Base-by-base conservation (phyloP, 2,113 vertebrate species). In the Mola mola region DNA sequence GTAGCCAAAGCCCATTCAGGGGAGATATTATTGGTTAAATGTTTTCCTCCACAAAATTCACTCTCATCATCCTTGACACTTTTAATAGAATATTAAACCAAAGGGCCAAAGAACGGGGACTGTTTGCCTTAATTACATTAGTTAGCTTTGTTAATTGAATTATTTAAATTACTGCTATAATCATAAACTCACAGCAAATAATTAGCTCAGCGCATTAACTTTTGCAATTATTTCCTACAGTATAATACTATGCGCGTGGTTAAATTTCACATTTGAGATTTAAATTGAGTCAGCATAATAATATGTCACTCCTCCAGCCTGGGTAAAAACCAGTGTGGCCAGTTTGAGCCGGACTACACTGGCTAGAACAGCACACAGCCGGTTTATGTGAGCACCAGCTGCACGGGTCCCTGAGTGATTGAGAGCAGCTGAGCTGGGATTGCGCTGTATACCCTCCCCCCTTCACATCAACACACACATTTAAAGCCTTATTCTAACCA, bases 311-410 rank as follows among this genome's bases (percentile, higher is more conserved):
- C 48, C 40, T 73, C 50, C 73, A 67, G 74, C 78, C 79, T 79
- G 68, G 75, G 75, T 77, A 74, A 44, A 69, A 91, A 89, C 90
- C 57, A 25, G 89, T 66, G 11, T 44, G 55, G 41, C 90, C 76
- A 17, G 92, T 90, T 82, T 85, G 75, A 91, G 56, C 86, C 71
- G 17, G 92, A 77, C 69, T 78, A 68, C 58, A 65, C 91, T 57
- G 84, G 65, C 75, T 84, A 64, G 58, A 82, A 77, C 92, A 79
- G 92, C 88, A 86, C 79, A 76, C 61, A 77, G 90, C 90, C 74
- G 59, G 91, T 92, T 92, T 86, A 83, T 63, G 75, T 75, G 68
- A 82, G 82, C 79, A 72, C 87, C 89, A 87, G 85, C 84, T 89
- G 90, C 72, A 84, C 28, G 40, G 60, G 51, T 43, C 71, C 21